A percentile compares a stretch with the other conserved stretches of the same genome.
Conservation (phyloP, 2,888 invertebrate species). For the Epirrhoe tristata region DNA sequence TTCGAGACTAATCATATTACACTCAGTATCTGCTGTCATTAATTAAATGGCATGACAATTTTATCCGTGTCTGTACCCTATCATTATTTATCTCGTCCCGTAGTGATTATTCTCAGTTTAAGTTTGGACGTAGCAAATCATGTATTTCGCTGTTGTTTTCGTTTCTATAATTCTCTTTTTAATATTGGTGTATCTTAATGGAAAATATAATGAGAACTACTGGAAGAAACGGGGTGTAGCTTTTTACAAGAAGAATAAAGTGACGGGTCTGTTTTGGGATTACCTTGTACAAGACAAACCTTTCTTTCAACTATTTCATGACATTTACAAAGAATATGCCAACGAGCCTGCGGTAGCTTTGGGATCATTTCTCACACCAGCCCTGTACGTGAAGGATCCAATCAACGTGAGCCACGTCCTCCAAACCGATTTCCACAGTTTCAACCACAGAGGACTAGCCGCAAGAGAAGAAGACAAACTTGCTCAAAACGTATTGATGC, state of each 20-base stretch:
- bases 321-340: constrained; percentile 58
- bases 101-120: no score
- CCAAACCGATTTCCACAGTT: constrained; percentile 57
- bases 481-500: constrained; percentile 58
- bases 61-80: no score
- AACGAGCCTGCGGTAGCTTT: constrained; percentile 61
- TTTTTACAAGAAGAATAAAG: constrained; percentile 54
- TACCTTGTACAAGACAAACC: constrained; percentile 50
- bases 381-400: constrained; percentile 56
- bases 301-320: constrained; percentile 56
- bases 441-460: constrained; percentile 57
- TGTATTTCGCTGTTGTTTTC: constrained; percentile 22
- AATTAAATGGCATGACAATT: no score
- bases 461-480: constrained; percentile 55
- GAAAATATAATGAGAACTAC: constrained; percentile 59
- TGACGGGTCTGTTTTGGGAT: constrained; percentile 58
- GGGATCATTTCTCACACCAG: constrained; percentile 49
- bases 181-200: constrained; percentile 47
- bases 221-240: constrained; percentile 65
- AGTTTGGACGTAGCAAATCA: constrained; percentile 3
- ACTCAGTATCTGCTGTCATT: no score
- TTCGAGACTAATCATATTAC: no score
- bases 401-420: constrained; percentile 57
- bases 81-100: no score
- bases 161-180: constrained; percentile 29